A percentile compares a stretch with the other conserved stretches of the same genome.
Conservation (phyloP, 2,888 invertebrate genomes). For the Andrena dorsata region DNA sequence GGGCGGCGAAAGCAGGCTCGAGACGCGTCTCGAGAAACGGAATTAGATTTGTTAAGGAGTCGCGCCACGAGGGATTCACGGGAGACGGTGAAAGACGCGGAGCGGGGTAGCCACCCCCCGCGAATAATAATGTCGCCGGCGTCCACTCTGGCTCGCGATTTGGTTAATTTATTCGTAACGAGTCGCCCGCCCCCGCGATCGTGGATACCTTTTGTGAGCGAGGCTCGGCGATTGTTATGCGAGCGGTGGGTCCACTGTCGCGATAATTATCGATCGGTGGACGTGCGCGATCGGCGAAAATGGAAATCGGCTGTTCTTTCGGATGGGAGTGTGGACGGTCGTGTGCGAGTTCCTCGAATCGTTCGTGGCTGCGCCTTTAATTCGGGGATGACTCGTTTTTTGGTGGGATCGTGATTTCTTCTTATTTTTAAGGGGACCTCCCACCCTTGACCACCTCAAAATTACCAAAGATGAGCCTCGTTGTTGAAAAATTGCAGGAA, state of each 20-base stretch:
- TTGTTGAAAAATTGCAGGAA: no score
- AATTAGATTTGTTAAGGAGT: constrained; percentile 72
- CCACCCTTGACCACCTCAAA: no score
- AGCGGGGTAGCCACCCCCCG: constrained; percentile 4
- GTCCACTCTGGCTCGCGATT: constrained; percentile 48
- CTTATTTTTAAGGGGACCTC: neutral
- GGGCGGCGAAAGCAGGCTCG: constrained; percentile 35
- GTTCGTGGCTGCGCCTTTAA: neutral
- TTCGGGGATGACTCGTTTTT: neutral
- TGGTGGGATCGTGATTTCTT: neutral
- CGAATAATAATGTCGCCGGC: constrained; percentile 52
- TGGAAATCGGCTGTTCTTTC: constrained; percentile 21
- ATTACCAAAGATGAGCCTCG: no score
- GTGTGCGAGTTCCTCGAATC: neutral
- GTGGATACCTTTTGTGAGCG: constrained; percentile 31
- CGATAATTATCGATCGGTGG: constrained; percentile 49
- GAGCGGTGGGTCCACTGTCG: constrained; percentile 8
- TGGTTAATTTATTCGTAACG: constrained; percentile 65
- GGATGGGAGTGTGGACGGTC: neutral
- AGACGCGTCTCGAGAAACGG: constrained; percentile 54
- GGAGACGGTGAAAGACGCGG: constrained; percentile 33
- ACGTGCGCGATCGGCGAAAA: constrained; percentile 14
- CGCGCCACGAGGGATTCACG: constrained; percentile 28
- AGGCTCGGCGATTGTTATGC: constrained; percentile 34
- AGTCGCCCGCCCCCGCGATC: constrained; percentile 37